These are phyloP conservation scores for Himalopsyche phryganea DNA, from an alignment of 1,140 invertebrate genomes.

Conservation along the genomic window DNA sequence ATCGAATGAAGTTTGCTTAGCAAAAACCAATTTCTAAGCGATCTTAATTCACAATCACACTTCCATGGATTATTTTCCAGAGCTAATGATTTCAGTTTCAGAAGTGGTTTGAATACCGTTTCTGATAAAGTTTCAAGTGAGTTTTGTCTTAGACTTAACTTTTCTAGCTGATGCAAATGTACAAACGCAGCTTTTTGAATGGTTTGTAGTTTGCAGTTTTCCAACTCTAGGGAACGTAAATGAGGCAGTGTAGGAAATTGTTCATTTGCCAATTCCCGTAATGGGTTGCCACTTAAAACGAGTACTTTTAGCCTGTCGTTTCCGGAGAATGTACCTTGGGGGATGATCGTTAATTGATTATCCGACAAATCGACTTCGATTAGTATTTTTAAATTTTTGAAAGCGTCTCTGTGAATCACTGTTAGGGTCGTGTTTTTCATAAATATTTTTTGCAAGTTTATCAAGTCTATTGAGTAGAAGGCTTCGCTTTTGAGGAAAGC, in stretches of 20 bases:
- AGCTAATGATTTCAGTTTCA: constrained; percentile 66
- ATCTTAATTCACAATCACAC: constrained; percentile 75
- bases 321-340: constrained; percentile 70
- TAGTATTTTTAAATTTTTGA: constrained; percentile 80
- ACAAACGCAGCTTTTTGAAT: constrained; percentile 71
- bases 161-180: constrained; percentile 63
- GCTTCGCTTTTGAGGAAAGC: constrained; percentile 71
- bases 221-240: constrained; percentile 71
- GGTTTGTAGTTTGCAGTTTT: constrained; percentile 68
- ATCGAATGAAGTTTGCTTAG: constrained; percentile 59
- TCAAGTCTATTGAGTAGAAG: constrained; percentile 72
- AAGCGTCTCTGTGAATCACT: constrained; percentile 75
- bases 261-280: constrained; percentile 58
- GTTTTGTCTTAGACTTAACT: constrained; percentile 68
- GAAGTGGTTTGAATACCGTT: constrained; percentile 61
- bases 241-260: constrained; percentile 73
- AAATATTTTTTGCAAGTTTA: constrained; percentile 82
- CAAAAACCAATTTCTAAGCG: constrained; percentile 70
- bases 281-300: constrained; percentile 69
- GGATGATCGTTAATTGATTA: constrained; percentile 66
- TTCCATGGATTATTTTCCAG: constrained; percentile 77
- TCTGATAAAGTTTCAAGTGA: constrained; percentile 62
- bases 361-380: constrained; percentile 82
- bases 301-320: constrained; percentile 71
- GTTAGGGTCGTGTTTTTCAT: constrained; percentile 69